Percentiles rank a stretch among this genome's conserved stretches.
These are phyloP conservation scores for Acanthococcus lagerstroemiae DNA, from an alignment of 2,888 invertebrate genomes.

Conservation along the genomic window DNA sequence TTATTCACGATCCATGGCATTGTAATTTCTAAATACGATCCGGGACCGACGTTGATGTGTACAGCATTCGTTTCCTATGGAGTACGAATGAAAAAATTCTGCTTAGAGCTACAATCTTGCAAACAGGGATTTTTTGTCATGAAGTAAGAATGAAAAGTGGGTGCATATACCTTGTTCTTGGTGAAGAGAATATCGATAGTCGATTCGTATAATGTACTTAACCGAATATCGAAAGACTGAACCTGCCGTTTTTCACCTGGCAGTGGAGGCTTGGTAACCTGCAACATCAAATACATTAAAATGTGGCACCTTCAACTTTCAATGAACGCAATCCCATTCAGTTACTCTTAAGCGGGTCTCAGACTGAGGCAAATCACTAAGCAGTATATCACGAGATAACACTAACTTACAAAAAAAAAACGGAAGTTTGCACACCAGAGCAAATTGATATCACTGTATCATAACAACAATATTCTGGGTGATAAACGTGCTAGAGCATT, in stretches of 20 bases:
- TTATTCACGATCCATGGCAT: constrained; percentile 85
- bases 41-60: constrained; percentile 88
- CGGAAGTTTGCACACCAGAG: too few relatives aligned
- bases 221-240: constrained; percentile 82
- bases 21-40: constrained; percentile 92
- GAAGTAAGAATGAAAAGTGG: too few relatives aligned
- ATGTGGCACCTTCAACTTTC: too few relatives aligned
- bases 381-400: neutral
- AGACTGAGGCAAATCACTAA: too few relatives aligned
- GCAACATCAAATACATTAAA: too few relatives aligned
- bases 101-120: neutral
- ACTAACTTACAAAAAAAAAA: neutral
- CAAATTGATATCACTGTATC: too few relatives aligned
- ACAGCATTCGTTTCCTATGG: constrained; percentile 86
- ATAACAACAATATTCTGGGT: too few relatives aligned
- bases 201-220: constrained; percentile 83
- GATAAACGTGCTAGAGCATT: too few relatives aligned
- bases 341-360: too few relatives aligned
- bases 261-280: constrained; percentile 64
- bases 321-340: too few relatives aligned
- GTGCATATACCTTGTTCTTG: constrained; percentile 56
- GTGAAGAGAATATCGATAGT: constrained; percentile 94
- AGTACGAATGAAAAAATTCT: neutral
- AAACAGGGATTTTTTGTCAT: neutral
- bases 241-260: constrained; percentile 81